Conservation (phyloP, 2,797 vertebrate species). For the Liasis olivaceus region DNA sequence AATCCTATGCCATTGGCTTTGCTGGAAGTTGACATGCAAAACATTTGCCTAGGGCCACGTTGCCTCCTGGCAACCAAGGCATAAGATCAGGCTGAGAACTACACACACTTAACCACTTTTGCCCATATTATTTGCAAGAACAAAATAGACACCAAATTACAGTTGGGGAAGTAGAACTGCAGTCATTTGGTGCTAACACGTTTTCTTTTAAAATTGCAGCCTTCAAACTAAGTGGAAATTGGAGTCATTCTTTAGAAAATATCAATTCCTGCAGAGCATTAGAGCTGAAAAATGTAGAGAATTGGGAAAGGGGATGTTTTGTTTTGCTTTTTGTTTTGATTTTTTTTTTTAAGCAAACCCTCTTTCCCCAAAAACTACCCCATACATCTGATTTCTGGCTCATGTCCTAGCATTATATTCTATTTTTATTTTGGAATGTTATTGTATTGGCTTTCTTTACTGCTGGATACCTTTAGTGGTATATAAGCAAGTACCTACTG, state of each 20-base stretch:
- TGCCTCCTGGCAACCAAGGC: not conserved
- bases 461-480: not conserved
- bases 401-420: not conserved
- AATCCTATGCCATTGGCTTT: not conserved
- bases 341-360: not conserved
- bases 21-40: not conserved
- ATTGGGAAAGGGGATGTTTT: not conserved
- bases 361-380: not conserved
- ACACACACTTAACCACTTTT: not conserved
- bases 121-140: conserved; percentile 7
- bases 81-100: not conserved
- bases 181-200: not conserved
- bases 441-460: not conserved
- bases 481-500: not conserved
- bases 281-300: not conserved
- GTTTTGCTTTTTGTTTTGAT: not conserved
- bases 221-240: conserved; percentile 17
- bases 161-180: not conserved
- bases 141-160: not conserved
- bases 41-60: not conserved
- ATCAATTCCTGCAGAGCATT: not conserved
- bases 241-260: conserved; percentile 7
- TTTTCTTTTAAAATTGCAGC: conserved; percentile 16
- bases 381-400: not conserved
- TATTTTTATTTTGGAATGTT: not conserved